Evolutionary conservation across 2,888 invertebrate genomes (phyloP).

Genomic region (Machimus rusticus): DNA sequence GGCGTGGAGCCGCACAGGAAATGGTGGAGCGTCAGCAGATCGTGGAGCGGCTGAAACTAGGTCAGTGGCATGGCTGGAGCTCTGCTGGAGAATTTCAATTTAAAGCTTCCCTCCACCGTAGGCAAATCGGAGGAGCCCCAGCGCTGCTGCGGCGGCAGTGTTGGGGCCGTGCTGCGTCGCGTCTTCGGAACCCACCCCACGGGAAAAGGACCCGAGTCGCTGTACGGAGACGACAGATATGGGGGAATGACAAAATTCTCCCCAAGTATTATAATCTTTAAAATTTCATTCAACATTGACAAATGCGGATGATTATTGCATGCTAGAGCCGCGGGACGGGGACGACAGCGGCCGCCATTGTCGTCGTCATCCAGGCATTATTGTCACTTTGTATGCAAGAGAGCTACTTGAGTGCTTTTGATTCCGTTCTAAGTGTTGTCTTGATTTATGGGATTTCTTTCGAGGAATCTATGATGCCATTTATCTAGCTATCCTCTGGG

Average conservation of each 20-base stretch:
- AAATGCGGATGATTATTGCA: constrained; percentile 39
- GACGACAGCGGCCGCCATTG: background rate
- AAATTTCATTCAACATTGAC: constrained; percentile 39
- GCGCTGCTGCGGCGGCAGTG: background rate
- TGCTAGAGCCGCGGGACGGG: background rate
- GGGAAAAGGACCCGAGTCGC: background rate
- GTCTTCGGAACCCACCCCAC: background rate
- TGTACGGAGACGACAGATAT: background rate
- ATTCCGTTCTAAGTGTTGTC: constrained; percentile 20
- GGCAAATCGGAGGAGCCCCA: background rate
- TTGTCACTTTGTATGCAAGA: constrained; percentile 26
- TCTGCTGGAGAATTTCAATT: constrained; percentile 10
- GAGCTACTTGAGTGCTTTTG: constrained; percentile 18
- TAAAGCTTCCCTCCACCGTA: constrained; percentile 19
- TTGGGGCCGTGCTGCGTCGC: background rate
- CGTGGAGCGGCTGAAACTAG: constrained; percentile 33
- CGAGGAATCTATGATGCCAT: background rate
- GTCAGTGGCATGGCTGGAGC: constrained; percentile 35
- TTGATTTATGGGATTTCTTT: constrained; percentile 29
- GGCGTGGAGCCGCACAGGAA: background rate
- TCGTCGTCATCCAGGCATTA: constrained; percentile 24
- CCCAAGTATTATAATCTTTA: constrained; percentile 29
- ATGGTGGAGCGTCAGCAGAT: constrained; percentile 26
- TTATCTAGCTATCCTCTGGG: background rate
- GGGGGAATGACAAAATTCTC: constrained; percentile 31